Evolutionary conservation across 2,797 vertebrate genomes (phyloP).

Genomic region (Parauchenoglanis ngamensis): DNA sequence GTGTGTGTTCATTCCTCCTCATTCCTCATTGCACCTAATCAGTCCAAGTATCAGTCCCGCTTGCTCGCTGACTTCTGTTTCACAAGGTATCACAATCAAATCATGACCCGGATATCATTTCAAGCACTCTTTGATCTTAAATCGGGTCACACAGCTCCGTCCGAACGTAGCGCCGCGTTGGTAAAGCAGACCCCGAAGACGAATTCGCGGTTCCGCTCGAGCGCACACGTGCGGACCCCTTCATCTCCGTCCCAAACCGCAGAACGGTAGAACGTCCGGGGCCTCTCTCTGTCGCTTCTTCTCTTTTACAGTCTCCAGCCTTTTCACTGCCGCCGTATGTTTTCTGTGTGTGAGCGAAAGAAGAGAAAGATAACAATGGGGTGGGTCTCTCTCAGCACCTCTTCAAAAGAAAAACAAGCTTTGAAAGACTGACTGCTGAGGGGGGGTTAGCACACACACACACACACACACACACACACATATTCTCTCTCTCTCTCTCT

Average conservation of each 20-base stretch:
- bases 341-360: slow-evolving; percentile 43
- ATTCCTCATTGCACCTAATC: background rate
- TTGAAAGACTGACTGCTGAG: slow-evolving; percentile 60
- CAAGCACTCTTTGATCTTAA: background rate
- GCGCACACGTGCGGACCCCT: slow-evolving; percentile 24
- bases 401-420: slow-evolving; percentile 61
- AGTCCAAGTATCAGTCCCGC: background rate
- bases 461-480: slow-evolving; percentile 23
- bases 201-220: slow-evolving; percentile 19
- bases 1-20: background rate
- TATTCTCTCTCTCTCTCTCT: slow-evolving; percentile 13
- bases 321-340: slow-evolving; percentile 45
- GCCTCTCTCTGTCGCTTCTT: slow-evolving; percentile 18
- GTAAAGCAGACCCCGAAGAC: background rate
- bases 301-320: slow-evolving; percentile 61
- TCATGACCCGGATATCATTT: background rate
- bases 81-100: background rate
- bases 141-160: background rate
- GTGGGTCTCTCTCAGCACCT: slow-evolving; percentile 52
- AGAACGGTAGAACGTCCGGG: slow-evolving; percentile 57
- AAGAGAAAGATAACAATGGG: slow-evolving; percentile 51
- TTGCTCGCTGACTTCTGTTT: background rate
- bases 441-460: slow-evolving; percentile 39
- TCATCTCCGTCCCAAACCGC: slow-evolving; percentile 54
- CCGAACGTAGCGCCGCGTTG: background rate